These are phyloP conservation scores for Gandaritis pyraliata DNA, from an alignment of 2,888 invertebrate species.

Conservation along the genomic window DNA sequence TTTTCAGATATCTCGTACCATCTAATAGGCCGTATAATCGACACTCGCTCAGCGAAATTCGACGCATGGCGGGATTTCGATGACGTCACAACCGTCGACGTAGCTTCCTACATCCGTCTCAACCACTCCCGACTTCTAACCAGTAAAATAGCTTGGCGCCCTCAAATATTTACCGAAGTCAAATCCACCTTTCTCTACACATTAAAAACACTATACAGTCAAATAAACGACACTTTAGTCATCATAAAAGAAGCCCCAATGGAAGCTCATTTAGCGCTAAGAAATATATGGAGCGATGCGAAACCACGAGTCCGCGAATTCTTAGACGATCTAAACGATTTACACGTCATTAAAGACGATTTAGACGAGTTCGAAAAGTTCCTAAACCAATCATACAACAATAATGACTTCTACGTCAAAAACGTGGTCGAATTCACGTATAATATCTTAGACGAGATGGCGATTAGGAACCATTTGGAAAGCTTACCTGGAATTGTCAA, in stretches of 20 bases:
- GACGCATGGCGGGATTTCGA: slow-evolving; percentile 93
- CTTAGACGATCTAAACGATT: slow-evolving; percentile 88
- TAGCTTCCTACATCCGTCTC: slow-evolving; percentile 90
- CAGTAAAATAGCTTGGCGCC: slow-evolving; percentile 92
- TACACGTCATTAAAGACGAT: slow-evolving; percentile 90
- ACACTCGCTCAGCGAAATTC: slow-evolving; percentile 89
- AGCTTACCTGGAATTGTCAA: slow-evolving; percentile 91
- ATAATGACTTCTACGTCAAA: slow-evolving; percentile 93
- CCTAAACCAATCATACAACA: slow-evolving; percentile 90
- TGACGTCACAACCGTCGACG: slow-evolving; percentile 90
- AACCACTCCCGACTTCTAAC: slow-evolving; percentile 93
- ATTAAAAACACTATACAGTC: slow-evolving; percentile 70
- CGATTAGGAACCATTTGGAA: slow-evolving; percentile 90
- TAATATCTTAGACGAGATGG: slow-evolving; percentile 90
- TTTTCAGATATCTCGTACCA: slow-evolving; percentile 81
- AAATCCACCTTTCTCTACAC: slow-evolving; percentile 64
- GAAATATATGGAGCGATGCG: slow-evolving; percentile 90
- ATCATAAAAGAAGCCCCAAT: slow-evolving; percentile 83
- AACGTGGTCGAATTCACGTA: slow-evolving; percentile 89
- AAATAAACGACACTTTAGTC: slow-evolving; percentile 73
- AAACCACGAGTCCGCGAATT: slow-evolving; percentile 88
- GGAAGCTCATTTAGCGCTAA: slow-evolving; percentile 87
- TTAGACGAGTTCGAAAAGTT: slow-evolving; percentile 88
- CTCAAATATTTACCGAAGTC: slow-evolving; percentile 86
- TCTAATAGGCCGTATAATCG: slow-evolving; percentile 90